A percentile compares a stretch with the other conserved stretches of the same genome.
phyloP scores from a whole-genome alignment of 1,140 invertebrate species.

The Diorhabda elongata region DNA sequence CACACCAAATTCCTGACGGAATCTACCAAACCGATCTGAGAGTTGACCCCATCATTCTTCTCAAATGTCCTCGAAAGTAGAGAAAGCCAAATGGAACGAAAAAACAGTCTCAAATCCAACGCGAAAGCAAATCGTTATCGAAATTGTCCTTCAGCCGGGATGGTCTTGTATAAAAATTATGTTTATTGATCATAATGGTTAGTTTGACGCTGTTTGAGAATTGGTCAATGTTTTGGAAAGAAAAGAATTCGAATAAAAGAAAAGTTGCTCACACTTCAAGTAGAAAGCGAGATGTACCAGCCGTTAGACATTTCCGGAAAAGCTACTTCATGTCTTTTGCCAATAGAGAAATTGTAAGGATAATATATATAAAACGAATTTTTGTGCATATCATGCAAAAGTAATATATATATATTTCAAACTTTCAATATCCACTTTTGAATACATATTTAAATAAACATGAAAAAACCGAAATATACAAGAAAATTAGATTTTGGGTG shows the following conservation, averaged over 20 bases:
- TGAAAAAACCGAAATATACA: too few species aligned
- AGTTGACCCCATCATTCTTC: background rate
- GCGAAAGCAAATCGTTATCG: slow-evolving; percentile 12
- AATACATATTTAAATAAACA: too few species aligned
- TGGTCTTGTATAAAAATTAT: slow-evolving; percentile 29
- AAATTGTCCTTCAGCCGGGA: slow-evolving; percentile 18
- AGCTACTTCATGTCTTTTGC: slow-evolving; percentile 4
- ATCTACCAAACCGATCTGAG: background rate
- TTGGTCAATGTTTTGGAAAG: slow-evolving; percentile 39
- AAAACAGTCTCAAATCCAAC: slow-evolving; percentile 13
- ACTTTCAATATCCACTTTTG: too few species aligned
- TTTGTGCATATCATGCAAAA: too few species aligned
- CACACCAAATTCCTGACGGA: background rate
- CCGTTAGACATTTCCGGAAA: background rate
- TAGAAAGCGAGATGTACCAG: slow-evolving; percentile 19
- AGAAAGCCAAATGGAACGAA: slow-evolving; percentile 15
- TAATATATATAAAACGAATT: too few species aligned
- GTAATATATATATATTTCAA: too few species aligned
- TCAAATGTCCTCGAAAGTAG: slow-evolving; percentile 10
- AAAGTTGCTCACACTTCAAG: slow-evolving; percentile 22
- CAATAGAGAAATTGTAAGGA: background rate
- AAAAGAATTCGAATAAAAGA: slow-evolving; percentile 39
- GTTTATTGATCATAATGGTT: slow-evolving; percentile 41
- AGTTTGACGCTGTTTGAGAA: slow-evolving; percentile 36
- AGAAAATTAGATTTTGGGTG: too few species aligned